Evolutionary conservation across 2,888 invertebrate species (phyloP), one percentile per base, ranked within the genome.

Genomic region (Sussaba pulchella): DNA sequence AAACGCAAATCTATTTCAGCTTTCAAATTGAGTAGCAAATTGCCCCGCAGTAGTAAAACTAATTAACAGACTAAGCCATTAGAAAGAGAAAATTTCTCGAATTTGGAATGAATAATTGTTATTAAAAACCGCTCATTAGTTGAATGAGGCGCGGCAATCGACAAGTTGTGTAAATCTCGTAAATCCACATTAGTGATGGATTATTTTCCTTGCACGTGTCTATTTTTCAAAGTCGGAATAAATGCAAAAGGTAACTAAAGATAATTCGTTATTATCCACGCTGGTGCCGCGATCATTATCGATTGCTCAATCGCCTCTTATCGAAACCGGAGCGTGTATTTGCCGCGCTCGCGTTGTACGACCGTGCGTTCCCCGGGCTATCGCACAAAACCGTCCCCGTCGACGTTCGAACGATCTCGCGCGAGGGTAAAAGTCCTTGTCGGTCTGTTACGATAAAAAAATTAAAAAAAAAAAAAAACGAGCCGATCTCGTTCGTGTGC

Each of bases 271-370:
- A 70, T 80, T 77, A 78, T 75, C 76, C 72, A 83, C 75, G 77
- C 82, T 75, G 77, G 79, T 79, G 74, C 80, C 61, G 78, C 74
- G 84, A 82, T 87, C 83, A 87, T 87, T 87, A 87, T 85, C 84
- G 84, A 82, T 87, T 87, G 84, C 85, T 66, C 84, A 86, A 87
- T 84, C 77, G 66, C 76, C 84, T 85, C 84, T 86, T 85, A 84
- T 84, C 84, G 85, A 86, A 87, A 87, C 84, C 83, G 66, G 86
- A 84, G 80, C 86, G 78, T 52, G 39, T 69, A 19, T 59, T 52
- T 52, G 21, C 21, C 39, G 17, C 17, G 52, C 17, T 17, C 21
- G 43, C 26, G 54, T 82, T 82, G 85, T 82, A 73, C 79, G 61
- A 69, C 63, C 61, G 72, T 67, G 63, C 57, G 69, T 73, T 63